Percentiles rank a stretch among this genome's conserved stretches.
Evolutionary conservation across 2,113 vertebrate species (phyloP).

Genomic region (Corythornis cristatus): DNA sequence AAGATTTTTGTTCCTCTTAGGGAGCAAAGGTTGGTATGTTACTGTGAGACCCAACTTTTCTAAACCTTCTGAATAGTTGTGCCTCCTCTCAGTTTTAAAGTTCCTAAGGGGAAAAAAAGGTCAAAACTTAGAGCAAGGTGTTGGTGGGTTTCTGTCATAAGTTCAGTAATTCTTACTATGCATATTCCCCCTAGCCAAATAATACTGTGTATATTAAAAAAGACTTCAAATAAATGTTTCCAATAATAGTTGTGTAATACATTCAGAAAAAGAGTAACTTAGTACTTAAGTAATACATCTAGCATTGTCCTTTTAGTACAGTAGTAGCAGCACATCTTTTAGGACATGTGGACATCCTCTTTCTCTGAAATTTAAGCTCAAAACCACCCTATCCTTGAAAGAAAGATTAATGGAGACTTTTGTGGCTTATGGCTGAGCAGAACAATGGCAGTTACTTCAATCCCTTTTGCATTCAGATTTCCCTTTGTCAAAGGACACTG

Average conservation of each 20-base stretch:
- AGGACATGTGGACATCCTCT: neutral
- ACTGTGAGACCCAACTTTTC: neutral
- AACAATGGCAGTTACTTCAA: neutral
- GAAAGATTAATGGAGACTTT: neutral
- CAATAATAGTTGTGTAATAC: neutral
- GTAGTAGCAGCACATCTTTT: neutral
- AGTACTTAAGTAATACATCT: neutral
- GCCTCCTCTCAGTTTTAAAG: neutral
- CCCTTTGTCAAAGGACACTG: neutral
- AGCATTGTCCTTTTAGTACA: neutral
- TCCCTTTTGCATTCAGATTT: fast-evolving
- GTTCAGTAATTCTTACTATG: neutral
- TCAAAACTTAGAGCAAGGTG: neutral
- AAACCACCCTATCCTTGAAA: neutral
- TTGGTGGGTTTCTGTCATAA: neutral
- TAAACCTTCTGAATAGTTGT: neutral
- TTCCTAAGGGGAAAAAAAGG: neutral
- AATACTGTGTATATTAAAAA: neutral
- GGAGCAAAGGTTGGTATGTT: neutral
- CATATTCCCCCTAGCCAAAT: neutral
- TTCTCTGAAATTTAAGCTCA: neutral
- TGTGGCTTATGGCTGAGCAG: neutral
- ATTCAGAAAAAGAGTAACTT: neutral
- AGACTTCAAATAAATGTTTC: neutral
- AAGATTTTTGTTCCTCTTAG: neutral